phyloP scores from a whole-genome alignment of 1,140 invertebrate species.

The Holcopasites calliopsidis region DNA sequence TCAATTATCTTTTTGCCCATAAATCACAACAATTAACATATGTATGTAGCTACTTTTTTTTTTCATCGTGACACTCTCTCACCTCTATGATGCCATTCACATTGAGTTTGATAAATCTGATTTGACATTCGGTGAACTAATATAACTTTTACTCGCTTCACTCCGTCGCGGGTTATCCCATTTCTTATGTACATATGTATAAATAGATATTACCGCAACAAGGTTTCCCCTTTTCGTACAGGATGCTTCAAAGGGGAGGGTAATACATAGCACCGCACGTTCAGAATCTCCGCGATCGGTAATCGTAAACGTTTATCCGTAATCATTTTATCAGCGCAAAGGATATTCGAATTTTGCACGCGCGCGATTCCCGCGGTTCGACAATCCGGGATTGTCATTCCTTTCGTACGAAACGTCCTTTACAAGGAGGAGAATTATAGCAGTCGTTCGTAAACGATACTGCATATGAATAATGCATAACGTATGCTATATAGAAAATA shows the following conservation, averaged over 20 bases:
- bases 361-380: neutral
- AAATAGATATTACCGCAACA: constrained; percentile 70
- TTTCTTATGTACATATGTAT: constrained; percentile 70
- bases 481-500: constrained; percentile 58
- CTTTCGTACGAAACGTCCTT: constrained; percentile 45
- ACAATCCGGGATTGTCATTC: neutral
- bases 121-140: constrained; percentile 64
- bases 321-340: too few species aligned
- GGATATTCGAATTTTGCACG: too few species aligned
- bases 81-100: constrained; percentile 41
- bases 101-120: constrained; percentile 60
- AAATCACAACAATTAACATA: constrained; percentile 46
- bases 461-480: constrained; percentile 43
- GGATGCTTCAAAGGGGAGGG: constrained; percentile 47
- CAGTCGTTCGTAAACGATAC: constrained; percentile 44
- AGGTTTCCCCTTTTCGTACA: constrained; percentile 49
- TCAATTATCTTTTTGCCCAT: constrained; percentile 32
- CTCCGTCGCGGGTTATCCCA: constrained; percentile 57
- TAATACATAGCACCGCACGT: too few species aligned
- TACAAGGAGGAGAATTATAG: constrained; percentile 41
- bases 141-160: constrained; percentile 66
- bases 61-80: constrained; percentile 54
- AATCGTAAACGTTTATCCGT: too few species aligned
- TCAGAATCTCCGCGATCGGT: too few species aligned
- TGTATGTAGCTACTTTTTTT: too few species aligned